phyloP scores from a whole-genome alignment of 53 echinoderm and acorn worm species.

The Paelopatides confundens region DNA sequence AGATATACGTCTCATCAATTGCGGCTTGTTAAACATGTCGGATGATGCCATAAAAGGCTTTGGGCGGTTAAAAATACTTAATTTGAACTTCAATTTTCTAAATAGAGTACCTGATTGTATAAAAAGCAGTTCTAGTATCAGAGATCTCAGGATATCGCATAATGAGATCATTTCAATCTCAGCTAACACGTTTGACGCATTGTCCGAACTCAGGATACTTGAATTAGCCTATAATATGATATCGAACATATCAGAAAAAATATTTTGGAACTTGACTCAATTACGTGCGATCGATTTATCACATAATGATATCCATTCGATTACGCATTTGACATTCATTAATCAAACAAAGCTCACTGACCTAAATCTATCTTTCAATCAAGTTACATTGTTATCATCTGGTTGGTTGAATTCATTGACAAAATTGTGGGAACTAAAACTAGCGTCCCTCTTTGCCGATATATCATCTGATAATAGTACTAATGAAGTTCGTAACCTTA shows the following conservation, averaged over 20 bases:
- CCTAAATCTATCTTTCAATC: slow-evolving; percentile 70
- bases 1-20: neutral
- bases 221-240: slow-evolving; percentile 72
- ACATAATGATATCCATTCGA: slow-evolving; percentile 61
- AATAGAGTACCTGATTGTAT: slow-evolving; percentile 1
- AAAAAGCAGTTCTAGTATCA: slow-evolving; percentile 29
- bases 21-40: neutral
- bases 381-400: slow-evolving; percentile 54
- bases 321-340: slow-evolving; percentile 64
- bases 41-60: neutral
- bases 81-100: neutral
- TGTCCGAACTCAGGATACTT: slow-evolving; percentile 69
- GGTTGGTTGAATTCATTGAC: slow-evolving; percentile 74
- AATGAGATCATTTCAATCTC: slow-evolving; percentile 57
- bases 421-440: slow-evolving; percentile 71
- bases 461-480: neutral
- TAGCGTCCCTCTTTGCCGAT: slow-evolving; percentile 45
- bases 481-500: slow-evolving; percentile 2
- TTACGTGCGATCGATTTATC: slow-evolving; percentile 73
- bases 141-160: slow-evolving; percentile 62
- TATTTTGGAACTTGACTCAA: slow-evolving; percentile 63
- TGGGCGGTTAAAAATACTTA: neutral
- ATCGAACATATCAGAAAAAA: slow-evolving; percentile 37
- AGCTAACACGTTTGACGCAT: slow-evolving; percentile 56
- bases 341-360: slow-evolving; percentile 74